Conservation (phyloP, 2,113 vertebrate species). For the Alosa alosa region DNA sequence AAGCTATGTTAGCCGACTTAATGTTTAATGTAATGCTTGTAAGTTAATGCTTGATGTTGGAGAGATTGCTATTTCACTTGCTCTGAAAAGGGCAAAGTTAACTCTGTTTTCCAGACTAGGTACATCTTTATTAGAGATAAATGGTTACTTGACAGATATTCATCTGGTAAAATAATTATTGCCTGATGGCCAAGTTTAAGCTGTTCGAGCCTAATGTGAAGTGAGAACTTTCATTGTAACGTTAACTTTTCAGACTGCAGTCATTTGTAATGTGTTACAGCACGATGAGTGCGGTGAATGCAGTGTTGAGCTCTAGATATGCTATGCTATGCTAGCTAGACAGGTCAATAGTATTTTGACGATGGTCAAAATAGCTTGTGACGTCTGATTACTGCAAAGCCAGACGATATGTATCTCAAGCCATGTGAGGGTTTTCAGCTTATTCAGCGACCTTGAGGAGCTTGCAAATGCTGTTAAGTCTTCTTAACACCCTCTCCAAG, state of each 20-base stretch:
- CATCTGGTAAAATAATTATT: no score
- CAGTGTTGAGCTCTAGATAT: not conserved
- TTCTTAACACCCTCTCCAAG: slow-evolving; percentile 59
- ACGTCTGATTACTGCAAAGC: not conserved
- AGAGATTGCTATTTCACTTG: not conserved
- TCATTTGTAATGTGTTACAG: not conserved
- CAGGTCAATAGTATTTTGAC: not conserved
- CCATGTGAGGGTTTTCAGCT: slow-evolving; percentile 22
- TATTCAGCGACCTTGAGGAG: slow-evolving; percentile 53
- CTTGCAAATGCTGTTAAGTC: slow-evolving; percentile 61
- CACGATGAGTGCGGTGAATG: not conserved
- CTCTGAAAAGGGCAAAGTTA: not conserved
- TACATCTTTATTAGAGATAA: not conserved
- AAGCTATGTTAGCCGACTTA: not conserved
- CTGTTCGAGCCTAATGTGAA: no score
- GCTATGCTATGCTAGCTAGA: not conserved
- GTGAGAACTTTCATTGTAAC: no score
- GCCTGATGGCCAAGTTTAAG: not conserved
- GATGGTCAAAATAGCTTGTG: not conserved
- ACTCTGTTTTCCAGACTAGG: not conserved
- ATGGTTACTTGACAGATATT: not conserved
- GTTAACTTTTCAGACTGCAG: not conserved
- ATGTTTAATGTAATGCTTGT: not conserved
- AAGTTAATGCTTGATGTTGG: not conserved
- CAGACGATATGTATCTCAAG: not conserved